These are phyloP conservation scores for Anolis apletophallus DNA, from an alignment of 2,797 vertebrate species.

Conservation along the genomic window DNA sequence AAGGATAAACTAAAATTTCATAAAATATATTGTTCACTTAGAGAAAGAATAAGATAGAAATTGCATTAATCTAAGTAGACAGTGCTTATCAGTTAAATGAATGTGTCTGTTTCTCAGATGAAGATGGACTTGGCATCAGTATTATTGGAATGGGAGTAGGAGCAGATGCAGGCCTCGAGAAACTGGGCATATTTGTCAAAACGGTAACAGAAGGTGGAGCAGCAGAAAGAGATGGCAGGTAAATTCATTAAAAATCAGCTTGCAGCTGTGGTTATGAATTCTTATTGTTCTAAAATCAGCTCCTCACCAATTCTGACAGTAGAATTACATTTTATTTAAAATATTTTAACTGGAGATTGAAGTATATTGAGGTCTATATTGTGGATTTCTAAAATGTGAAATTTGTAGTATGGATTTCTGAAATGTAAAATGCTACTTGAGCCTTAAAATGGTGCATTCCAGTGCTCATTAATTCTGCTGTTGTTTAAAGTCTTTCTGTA, in stretches of 20 bases:
- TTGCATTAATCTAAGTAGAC: background rate
- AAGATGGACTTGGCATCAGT: conserved; percentile 96
- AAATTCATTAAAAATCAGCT: conserved; percentile 58
- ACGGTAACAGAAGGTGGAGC: conserved; percentile 96
- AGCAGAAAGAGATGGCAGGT: conserved; percentile 94
- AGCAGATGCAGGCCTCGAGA: conserved; percentile 96
- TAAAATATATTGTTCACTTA: background rate
- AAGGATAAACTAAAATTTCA: background rate
- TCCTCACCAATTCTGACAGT: background rate
- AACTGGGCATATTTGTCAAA: conserved; percentile 98
- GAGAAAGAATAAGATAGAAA: background rate
- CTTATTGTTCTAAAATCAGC: conserved; percentile 2
- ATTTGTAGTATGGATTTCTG: background rate
- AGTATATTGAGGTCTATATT: background rate
- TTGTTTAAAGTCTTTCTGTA: background rate
- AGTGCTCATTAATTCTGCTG: background rate
- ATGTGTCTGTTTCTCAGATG: conserved; percentile 82
- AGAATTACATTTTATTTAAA: background rate
- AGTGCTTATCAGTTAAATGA: conserved; percentile 27
- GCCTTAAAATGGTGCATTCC: background rate
- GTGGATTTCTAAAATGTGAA: background rate
- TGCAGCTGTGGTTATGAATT: background rate
- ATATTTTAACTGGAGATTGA: background rate
- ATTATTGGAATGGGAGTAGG: conserved; percentile 99
- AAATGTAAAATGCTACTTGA: background rate